Evolutionary conservation across 2,113 vertebrate genomes (phyloP).

Genomic region (Lutjanus erythropterus): DNA sequence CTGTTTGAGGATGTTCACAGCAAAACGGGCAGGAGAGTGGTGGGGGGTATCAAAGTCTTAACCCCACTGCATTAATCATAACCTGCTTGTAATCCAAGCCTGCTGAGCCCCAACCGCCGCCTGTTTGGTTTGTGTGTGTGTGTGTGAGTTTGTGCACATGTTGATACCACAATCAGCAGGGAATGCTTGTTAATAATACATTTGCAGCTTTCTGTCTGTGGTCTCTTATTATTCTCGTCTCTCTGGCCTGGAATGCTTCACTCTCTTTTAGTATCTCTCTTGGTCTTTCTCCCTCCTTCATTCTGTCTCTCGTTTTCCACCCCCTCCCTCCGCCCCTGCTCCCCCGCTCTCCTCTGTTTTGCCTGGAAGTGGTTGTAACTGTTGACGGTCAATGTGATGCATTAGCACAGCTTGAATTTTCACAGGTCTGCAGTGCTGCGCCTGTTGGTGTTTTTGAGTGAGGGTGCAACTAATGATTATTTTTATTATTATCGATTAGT

Average conservation of each 20-base stretch:
- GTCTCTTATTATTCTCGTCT: conserved; percentile 33
- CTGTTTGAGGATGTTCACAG: conserved; percentile 61
- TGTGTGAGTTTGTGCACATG: conserved; percentile 34
- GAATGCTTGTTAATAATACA: conserved; percentile 70
- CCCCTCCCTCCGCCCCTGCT: background rate
- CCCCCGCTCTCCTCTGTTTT: conserved; percentile 14
- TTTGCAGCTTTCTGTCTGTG: conserved; percentile 51
- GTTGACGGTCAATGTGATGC: conserved; percentile 31
- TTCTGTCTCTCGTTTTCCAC: conserved; percentile 7
- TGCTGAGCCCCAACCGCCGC: conserved; percentile 68
- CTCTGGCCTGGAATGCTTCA: conserved; percentile 34
- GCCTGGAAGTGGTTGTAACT: conserved; percentile 30
- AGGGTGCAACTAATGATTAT: background rate
- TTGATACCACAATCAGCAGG: conserved; percentile 58
- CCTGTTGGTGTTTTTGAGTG: background rate
- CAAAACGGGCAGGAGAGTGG: conserved; percentile 76
- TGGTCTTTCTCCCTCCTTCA: conserved; percentile 6
- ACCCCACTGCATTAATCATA: conserved; percentile 84
- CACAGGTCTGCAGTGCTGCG: background rate
- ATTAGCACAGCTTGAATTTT: conserved; percentile 28
- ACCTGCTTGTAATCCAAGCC: conserved; percentile 83
- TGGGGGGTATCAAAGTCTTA: conserved; percentile 83
- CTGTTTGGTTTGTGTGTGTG: conserved; percentile 26
- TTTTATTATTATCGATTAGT: background rate
- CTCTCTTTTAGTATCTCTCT: conserved; percentile 45